Conservation (phyloP, 2,888 invertebrate species). For the Dilophus febrilis region DNA sequence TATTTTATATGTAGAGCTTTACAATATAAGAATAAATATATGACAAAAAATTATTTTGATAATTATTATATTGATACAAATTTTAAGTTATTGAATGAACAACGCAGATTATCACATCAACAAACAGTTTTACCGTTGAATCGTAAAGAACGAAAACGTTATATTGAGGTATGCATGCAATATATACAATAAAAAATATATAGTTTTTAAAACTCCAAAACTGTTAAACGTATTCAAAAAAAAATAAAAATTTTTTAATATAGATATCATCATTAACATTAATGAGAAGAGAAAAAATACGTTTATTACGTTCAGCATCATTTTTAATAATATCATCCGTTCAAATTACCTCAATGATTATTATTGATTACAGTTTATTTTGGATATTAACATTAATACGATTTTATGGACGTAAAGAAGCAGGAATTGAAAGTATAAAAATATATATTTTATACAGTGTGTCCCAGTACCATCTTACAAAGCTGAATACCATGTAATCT, state of each 20-base stretch:
- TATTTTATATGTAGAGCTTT: slow-evolving; percentile 51
- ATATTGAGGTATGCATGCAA: slow-evolving; percentile 35
- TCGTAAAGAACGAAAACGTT: slow-evolving; percentile 39
- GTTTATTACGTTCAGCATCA: slow-evolving; percentile 23
- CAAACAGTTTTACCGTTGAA: slow-evolving; percentile 30
- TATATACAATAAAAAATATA: neutral
- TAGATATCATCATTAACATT: slow-evolving; percentile 21
- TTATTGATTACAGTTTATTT: slow-evolving; percentile 60
- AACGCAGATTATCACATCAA: slow-evolving; percentile 46
- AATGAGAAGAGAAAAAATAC: slow-evolving; percentile 17
- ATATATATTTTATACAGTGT: too few relatives aligned
- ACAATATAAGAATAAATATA: slow-evolving; percentile 52
- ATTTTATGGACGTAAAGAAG: slow-evolving; percentile 32
- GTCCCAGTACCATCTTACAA: too few relatives aligned
- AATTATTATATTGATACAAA: slow-evolving; percentile 36
- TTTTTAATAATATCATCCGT: slow-evolving; percentile 47
- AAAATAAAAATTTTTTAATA: slow-evolving; percentile 1
- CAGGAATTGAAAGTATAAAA: slow-evolving; percentile 27
- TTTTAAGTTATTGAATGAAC: slow-evolving; percentile 35
- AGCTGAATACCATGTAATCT: too few relatives aligned
- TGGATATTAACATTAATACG: slow-evolving; percentile 48
- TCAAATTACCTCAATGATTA: slow-evolving; percentile 55
- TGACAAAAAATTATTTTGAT: slow-evolving; percentile 50
- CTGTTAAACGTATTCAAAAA: too few relatives aligned
- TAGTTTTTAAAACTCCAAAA: too few relatives aligned